Base-by-base conservation (phyloP, 2,797 vertebrate genomes). In the Pogonophryne albipinna region DNA sequence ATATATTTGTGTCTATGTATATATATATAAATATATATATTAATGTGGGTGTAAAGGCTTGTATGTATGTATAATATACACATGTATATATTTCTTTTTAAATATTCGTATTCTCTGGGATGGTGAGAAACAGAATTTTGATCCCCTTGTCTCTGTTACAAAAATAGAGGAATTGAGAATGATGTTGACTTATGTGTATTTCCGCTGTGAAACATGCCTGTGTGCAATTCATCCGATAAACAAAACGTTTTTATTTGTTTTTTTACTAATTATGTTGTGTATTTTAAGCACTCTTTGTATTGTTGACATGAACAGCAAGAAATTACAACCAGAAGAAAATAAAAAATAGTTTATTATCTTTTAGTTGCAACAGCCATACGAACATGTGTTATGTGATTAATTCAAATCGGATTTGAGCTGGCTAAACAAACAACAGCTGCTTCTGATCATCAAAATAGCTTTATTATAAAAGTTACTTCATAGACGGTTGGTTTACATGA, bases 391-490 rank as follows among this genome's bases (percentile, higher is more conserved):
- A 71, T 68, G 71, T 66, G 69, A 68, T 47, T 78, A 64, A 73
- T 76, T 84, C 58, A 80, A 83, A 69, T 83, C 62, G n/a, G 31
- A 86, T 46, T 82, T 55, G 71, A 79, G 47, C 61, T 79, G 52
- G 79, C 47, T 80, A 64, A 71, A 67, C 66, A 86, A 91, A 85
- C 52, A 59, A 34, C 74, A 75, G 75, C 85, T 84, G 82, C 70
- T 34, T 61, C 67, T 69, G 67, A 81, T 81, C 73, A 74, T 70
- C 75, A 49, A 62, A 52, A 59, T 10, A 41, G 47, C 49, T 60
- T 79, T 38, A 71, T 72, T 66, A 58, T 49, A 2, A 58, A 66
- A 49, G 20, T 67, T 53, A 56, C 67, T 78, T 63, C 42, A 78
- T 10, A 61, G 57, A 50, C 71, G 69, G 71, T 64, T 77, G 56